phyloP scores from a whole-genome alignment of 2,888 invertebrate species.

The Cotesia congregata region DNA sequence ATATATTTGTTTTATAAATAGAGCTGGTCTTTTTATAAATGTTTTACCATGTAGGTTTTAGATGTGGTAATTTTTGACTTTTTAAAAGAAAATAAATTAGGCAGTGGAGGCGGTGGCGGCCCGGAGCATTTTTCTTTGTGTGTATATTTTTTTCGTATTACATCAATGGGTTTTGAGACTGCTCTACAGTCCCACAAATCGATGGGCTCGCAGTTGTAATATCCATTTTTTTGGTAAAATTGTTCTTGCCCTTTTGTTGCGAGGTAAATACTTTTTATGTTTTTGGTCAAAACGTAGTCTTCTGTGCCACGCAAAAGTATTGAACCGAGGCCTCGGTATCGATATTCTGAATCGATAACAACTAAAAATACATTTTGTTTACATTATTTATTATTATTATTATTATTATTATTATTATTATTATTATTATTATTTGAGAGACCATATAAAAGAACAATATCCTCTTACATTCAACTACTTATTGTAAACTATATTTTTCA shows the following conservation, averaged over 20 bases:
- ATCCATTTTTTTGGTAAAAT: conserved; percentile 83
- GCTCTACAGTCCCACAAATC: conserved; percentile 61
- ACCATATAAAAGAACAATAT: no score
- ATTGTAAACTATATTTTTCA: no score
- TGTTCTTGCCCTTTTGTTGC: conserved; percentile 82
- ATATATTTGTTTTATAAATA: conserved; percentile 6
- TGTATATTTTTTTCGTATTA: background rate
- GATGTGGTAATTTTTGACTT: conserved; percentile 49
- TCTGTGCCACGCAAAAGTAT: conserved; percentile 82
- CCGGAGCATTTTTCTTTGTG: conserved; percentile 12
- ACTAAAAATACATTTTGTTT: conserved; percentile 70
- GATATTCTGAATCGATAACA: conserved; percentile 79
- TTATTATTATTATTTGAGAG: no score
- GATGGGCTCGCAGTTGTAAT: conserved; percentile 78
- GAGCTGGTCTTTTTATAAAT: conserved; percentile 49
- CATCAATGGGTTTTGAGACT: conserved; percentile 46
- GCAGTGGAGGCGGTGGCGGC: conserved; percentile 68
- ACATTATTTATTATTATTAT: background rate
- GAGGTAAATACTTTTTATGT: conserved; percentile 77
- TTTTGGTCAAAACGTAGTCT: conserved; percentile 77
- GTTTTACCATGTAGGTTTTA: conserved; percentile 68
- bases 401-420: no score
- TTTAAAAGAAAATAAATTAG: conserved; percentile 45
- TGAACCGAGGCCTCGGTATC: conserved; percentile 84
- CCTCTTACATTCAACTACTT: no score